Conservation (phyloP, 2,797 vertebrate species). For the Tragopan temminckii region DNA sequence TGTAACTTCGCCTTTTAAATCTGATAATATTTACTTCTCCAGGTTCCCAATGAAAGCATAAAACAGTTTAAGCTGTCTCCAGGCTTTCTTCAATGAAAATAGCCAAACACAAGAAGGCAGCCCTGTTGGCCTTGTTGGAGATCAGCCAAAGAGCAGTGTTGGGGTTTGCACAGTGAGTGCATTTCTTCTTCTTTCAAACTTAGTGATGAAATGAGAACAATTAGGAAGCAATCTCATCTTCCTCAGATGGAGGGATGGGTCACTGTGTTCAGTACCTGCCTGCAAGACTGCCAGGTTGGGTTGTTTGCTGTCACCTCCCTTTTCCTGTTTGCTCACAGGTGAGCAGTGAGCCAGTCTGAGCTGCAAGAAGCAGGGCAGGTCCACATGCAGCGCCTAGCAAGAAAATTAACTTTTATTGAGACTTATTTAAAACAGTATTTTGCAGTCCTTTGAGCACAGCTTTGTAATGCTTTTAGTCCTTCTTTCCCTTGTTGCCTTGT, state of each 20-base stretch:
- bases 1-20: background rate
- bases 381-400: background rate
- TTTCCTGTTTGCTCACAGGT: background rate
- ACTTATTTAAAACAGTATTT: background rate
- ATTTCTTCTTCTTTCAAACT: background rate
- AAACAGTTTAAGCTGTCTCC: background rate
- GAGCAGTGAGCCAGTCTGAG: background rate
- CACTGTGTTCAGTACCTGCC: background rate
- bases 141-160: background rate
- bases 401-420: background rate
- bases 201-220: background rate
- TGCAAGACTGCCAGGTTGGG: background rate
- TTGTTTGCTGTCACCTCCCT: background rate
- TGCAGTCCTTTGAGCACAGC: background rate
- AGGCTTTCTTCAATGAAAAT: background rate
- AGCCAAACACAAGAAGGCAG: background rate
- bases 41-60: background rate
- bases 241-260: background rate
- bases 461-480: background rate
- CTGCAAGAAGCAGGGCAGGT: background rate
- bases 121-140: background rate
- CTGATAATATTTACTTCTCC: background rate
- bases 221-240: background rate
- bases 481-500: background rate
- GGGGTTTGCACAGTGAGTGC: background rate